Evolutionary conservation across 2,888 invertebrate genomes (phyloP), one percentile per base, ranked within the genome.

Genomic region (Petrophora chlorosata): DNA sequence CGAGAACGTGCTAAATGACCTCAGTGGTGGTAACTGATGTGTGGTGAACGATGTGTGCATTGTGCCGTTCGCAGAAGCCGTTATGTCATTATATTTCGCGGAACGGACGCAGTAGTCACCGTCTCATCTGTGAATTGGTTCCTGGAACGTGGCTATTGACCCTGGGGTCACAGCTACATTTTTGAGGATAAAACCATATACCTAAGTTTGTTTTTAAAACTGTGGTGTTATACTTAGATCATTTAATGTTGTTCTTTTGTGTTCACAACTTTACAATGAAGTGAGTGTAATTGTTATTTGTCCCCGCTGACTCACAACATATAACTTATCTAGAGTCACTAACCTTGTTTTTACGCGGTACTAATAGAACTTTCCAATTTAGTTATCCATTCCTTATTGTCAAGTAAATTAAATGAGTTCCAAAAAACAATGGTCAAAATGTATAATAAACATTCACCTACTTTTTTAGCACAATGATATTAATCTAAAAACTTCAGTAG

Each of bases 21-120:
- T 47, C 30, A 19, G 14, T 3, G 12, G 39, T 36, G 36, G 17
- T 30, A 23, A 25, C 33, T 41, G 35, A 25, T n/a, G n/a, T n/a
- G n/a, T n/a, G n/a, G 36, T 22, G 12, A 8, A 32, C 23, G 8
- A 22, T 34, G 36, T 49, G 23, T 43, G 38, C 30, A 33, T 38
- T 49, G 43, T 38, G 49, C 22, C 22, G 22, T 49, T 43, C 49
- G 14, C 0, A 17, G 49, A 43, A 43, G 26, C 42, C 28, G 43
- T 42, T 48, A 38, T 38, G 38, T 49, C 43, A 43, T 34, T 16
- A 36, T 10, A 33, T 38, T 47, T 43, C 49, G 38, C 19, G 38
- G 49, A 43, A 49, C 48, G 23, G 30, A 32, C 32, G 32, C 15
- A 23, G 26, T 16, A 26, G 32, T 25, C 41, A 36, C 47, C 34